phyloP scores from a whole-genome alignment of 2,888 invertebrate species.

The Agrochola litura region DNA sequence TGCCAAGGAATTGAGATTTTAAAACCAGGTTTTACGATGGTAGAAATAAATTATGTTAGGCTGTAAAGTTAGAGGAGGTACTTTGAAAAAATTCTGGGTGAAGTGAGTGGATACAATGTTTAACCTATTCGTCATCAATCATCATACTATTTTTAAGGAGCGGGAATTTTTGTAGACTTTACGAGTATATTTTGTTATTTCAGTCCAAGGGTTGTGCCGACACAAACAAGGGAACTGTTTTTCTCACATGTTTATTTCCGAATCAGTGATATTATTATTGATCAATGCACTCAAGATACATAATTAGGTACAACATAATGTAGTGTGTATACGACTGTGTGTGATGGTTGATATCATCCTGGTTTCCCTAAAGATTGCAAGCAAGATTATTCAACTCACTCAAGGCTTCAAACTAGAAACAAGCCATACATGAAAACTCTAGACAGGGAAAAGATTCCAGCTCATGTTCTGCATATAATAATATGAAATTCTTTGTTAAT shows the following conservation, averaged over 20 bases:
- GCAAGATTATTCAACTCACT: neutral
- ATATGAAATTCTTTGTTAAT: neutral
- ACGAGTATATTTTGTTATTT: neutral
- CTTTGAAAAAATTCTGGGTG: constrained; percentile 46
- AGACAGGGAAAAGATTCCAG: no score
- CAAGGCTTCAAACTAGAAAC: neutral
- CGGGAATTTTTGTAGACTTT: neutral
- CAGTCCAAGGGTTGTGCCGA: neutral
- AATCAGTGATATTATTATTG: neutral
- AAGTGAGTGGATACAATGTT: constrained; percentile 36
- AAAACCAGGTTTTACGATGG: constrained; percentile 68
- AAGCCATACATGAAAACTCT: no score
- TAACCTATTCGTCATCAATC: neutral
- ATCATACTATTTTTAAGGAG: neutral
- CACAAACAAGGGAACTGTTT: neutral
- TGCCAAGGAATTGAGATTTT: constrained; percentile 68
- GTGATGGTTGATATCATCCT: neutral
- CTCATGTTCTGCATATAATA: neutral
- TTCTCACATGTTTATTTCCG: neutral
- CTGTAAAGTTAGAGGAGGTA: constrained; percentile 45
- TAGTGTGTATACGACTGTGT: neutral
- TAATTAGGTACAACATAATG: neutral
- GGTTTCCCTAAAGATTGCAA: neutral
- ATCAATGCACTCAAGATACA: neutral
- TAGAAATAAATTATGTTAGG: constrained; percentile 64